These are phyloP conservation scores for Barypeithes pellucidus DNA, from an alignment of 2,888 invertebrate genomes.

Conservation along the genomic window DNA sequence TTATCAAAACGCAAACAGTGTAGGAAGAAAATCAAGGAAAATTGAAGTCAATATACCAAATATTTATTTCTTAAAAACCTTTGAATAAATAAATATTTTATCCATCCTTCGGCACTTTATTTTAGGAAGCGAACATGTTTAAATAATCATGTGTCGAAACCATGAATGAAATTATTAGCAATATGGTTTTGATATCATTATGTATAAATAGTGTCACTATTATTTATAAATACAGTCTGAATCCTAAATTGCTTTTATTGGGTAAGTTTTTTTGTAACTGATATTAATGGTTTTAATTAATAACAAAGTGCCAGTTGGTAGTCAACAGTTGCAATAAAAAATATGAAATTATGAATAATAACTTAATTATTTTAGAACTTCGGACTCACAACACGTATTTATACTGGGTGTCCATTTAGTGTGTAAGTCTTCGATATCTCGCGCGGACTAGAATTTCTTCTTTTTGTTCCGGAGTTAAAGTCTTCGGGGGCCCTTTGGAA, in stretches of 20 bases:
- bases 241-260: background rate
- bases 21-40: conserved; percentile 14
- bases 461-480: too few species aligned
- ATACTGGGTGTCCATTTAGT: too few species aligned
- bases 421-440: too few species aligned
- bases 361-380: background rate
- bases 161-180: conserved; percentile 51
- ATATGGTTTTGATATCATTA: conserved; percentile 48
- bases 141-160: conserved; percentile 49
- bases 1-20: background rate
- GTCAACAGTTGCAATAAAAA: background rate
- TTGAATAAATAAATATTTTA: conserved; percentile 43
- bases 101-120: conserved; percentile 39
- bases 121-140: conserved; percentile 40
- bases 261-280: background rate
- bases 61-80: conserved; percentile 42
- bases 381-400: too few species aligned
- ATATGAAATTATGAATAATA: background rate
- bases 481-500: too few species aligned
- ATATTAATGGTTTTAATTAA: conserved; percentile 2
- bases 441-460: too few species aligned
- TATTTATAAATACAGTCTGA: conserved; percentile 15
- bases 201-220: conserved; percentile 47
- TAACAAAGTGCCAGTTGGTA: background rate
- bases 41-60: conserved; percentile 42